Conservation (phyloP, 2,888 invertebrate genomes). For the Pristionchus entomophagus region DNA sequence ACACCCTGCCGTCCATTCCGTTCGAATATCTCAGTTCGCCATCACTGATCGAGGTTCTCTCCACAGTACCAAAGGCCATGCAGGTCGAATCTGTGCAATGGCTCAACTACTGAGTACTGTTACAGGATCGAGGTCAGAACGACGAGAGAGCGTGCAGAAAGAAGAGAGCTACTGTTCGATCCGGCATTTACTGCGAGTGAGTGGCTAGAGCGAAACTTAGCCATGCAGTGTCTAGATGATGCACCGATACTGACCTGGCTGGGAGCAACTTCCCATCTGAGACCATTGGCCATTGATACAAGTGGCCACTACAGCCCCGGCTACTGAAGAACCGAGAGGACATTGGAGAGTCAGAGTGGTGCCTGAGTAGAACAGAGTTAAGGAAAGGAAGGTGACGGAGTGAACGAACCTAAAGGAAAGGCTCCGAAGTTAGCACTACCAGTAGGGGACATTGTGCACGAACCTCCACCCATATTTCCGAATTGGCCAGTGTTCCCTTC, state of each 20-base stretch:
- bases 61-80: neutral
- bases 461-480: neutral
- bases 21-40: constrained; percentile 13
- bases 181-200: neutral
- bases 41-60: neutral
- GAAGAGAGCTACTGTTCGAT: neutral
- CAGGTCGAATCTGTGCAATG: no score
- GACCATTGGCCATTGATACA: constrained; percentile 42
- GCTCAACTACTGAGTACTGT: no score
- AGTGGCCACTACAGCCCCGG: neutral
- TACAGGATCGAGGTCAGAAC: no score
- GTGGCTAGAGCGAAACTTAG: neutral
- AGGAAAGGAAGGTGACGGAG: neutral
- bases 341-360: constrained; percentile 37
- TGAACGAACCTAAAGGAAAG: neutral
- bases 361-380: constrained; percentile 1
- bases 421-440: neutral
- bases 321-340: neutral
- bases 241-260: constrained; percentile 7
- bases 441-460: constrained; percentile 10
- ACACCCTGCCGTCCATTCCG: neutral
- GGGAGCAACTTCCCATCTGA: constrained; percentile 40
- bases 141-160: no score
- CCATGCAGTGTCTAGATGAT: no score
- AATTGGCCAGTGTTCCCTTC: neutral